Base-by-base conservation (phyloP, 2,797 vertebrate genomes). In the Selene dorsalis region DNA sequence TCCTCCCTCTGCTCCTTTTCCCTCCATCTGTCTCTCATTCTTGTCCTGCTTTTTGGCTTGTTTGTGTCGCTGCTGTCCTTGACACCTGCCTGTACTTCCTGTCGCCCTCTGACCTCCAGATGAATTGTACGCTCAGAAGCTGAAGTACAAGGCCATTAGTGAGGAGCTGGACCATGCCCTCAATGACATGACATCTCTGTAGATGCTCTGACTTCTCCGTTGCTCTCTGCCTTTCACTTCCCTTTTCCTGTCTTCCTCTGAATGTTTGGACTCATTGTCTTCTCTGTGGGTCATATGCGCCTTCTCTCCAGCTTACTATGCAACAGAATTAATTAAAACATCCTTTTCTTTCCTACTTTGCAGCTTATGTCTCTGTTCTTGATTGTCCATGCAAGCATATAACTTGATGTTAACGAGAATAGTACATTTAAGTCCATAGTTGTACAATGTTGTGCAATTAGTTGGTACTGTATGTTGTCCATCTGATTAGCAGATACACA, bases 131-230 rank as follows among this genome's bases (percentile, higher is more conserved):
- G 94, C 96, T 92, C 96, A 97, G 96, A 98, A 98, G 95, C 96
- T 98, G 89, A 98, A 98, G 94, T 97, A 97, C 95, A 98, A 97
- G 91, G 97, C 97, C 47, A 96, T 97, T 96, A 98, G 96, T 2
- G 95, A 98, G 93, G 96, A 97, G 95, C 95, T 97, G 83, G 97
- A 97, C 94, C 97, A 96, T 92, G 96, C 97, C 53, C 96, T 98
- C 89, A 97, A 96, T 90, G 96, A 98, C 86, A 96, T 96, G 96
- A 98, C 96, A 70, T 98, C 97, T 67, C 88, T 97, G 93, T 98
- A 96, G 95, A 84, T 17, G 26, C 71, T 64, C 20, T 63, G 77
- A 53, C 65, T 11, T 79, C 39, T 64, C 71, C 70, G 30, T 30
- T 59, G 69, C 43, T 65, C 50, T 77, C 22, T 76, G 60, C 52